These are phyloP conservation scores for Drosophila trapezifrons DNA, from an alignment of 1,140 invertebrate species.

Conservation along the genomic window DNA sequence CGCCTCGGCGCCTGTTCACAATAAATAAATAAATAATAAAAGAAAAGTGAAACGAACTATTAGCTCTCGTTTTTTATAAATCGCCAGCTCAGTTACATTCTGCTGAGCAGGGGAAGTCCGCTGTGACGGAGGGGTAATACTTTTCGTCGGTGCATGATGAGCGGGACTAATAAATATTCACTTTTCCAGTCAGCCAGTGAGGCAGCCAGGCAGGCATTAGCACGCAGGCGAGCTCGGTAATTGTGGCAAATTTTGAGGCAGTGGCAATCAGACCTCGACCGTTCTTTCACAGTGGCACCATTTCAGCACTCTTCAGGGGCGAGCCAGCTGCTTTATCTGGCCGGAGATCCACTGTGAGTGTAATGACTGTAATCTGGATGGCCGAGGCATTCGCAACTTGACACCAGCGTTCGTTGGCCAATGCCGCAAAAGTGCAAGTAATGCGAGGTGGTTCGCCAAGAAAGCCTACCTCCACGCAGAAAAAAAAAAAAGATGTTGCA, in stretches of 20 bases:
- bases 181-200: constrained; percentile 49
- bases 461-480: constrained; percentile 45
- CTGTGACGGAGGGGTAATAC: constrained; percentile 10
- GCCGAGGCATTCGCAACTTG: constrained; percentile 51
- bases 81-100: constrained; percentile 75
- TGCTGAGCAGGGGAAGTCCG: constrained; percentile 55
- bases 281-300: constrained; percentile 61
- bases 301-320: constrained; percentile 34
- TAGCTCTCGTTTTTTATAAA: constrained; percentile 82
- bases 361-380: constrained; percentile 67
- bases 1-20: constrained; percentile 62
- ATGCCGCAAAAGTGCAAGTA: constrained; percentile 73
- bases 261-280: constrained; percentile 78
- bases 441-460: constrained; percentile 63
- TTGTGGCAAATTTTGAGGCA: constrained; percentile 59
- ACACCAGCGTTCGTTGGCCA: constrained; percentile 58
- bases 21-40: constrained; percentile 81
- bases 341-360: constrained; percentile 20
- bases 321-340: constrained; percentile 12
- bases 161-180: constrained; percentile 74
- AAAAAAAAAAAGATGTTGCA: not conserved
- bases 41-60: constrained; percentile 81
- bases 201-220: constrained; percentile 19
- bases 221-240: constrained; percentile 49
- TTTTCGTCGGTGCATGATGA: constrained; percentile 54